A percentile compares a stretch with the other conserved stretches of the same genome.
phyloP scores from a whole-genome alignment of 2,797 vertebrate genomes.

The Chloroceryle inda region DNA sequence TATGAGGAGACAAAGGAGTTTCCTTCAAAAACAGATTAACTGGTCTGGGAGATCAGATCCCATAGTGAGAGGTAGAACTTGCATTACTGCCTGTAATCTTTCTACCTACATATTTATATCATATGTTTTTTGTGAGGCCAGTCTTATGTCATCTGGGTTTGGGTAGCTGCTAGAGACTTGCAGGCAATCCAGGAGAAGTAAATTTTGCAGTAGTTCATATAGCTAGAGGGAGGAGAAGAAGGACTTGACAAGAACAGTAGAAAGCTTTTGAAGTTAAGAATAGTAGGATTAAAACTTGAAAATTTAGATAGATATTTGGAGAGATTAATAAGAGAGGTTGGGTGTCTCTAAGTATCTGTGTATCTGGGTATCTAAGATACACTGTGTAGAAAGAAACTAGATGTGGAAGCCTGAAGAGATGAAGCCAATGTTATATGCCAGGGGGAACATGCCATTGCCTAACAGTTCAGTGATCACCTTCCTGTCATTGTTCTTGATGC shows the following conservation, averaged over 20 bases:
- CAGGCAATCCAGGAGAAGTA: rapidly evolving
- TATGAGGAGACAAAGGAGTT: neutral
- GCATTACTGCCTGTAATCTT: neutral
- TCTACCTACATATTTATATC: neutral
- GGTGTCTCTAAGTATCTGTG: neutral
- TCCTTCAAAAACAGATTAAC: neutral
- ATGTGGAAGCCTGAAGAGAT: neutral
- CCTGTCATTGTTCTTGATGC: neutral
- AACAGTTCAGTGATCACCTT: neutral
- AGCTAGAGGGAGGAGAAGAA: neutral
- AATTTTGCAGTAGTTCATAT: neutral
- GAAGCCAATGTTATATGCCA: neutral
- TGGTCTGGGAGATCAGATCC: neutral
- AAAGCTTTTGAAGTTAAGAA: neutral
- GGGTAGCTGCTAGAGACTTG: neutral
- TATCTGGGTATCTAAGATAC: neutral
- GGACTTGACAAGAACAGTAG: neutral
- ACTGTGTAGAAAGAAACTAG: neutral
- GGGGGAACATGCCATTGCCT: neutral
- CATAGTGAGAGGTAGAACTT: neutral
- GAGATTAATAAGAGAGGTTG: neutral
- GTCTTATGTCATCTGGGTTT: neutral
- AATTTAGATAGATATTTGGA: neutral
- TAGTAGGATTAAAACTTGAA: neutral
- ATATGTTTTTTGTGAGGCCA: neutral